Percentiles rank a stretch among this genome's conserved stretches.
These are phyloP conservation scores for Aphidius gifuensis DNA, from an alignment of 1,140 invertebrate species.

Conservation along the genomic window DNA sequence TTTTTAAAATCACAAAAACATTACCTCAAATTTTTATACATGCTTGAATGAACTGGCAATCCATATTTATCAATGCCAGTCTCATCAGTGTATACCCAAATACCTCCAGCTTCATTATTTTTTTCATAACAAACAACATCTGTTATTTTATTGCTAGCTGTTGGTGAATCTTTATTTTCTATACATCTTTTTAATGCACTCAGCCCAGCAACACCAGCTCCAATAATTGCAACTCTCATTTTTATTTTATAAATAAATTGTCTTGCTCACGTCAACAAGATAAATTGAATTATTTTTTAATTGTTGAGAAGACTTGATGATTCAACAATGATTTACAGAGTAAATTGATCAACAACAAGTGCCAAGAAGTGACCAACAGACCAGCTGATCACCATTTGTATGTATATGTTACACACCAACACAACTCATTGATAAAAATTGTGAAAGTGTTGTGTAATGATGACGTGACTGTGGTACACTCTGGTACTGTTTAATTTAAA, in stretches of 20 bases:
- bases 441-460: too few species aligned
- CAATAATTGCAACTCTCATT: constrained; percentile 63
- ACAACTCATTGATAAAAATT: too few species aligned
- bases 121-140: constrained; percentile 56
- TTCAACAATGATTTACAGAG: too few species aligned
- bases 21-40: constrained; percentile 74
- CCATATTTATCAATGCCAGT: constrained; percentile 70
- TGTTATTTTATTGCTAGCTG: constrained; percentile 14
- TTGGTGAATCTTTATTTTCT: constrained; percentile 42
- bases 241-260: not conserved
- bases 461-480: too few species aligned
- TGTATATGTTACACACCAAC: too few species aligned
- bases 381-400: too few species aligned
- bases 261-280: too few species aligned
- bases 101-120: constrained; percentile 74
- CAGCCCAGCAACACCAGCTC: constrained; percentile 66
- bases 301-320: too few species aligned
- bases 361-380: too few species aligned
- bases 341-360: too few species aligned
- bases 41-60: constrained; percentile 81
- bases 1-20: constrained; percentile 10
- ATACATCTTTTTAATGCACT: constrained; percentile 61
- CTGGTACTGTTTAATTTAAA: too few species aligned
- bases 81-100: constrained; percentile 79
- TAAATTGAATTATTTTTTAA: too few species aligned